Base-by-base conservation (phyloP, 2,888 invertebrate species). In the Caenorhabditis parvicauda region DNA sequence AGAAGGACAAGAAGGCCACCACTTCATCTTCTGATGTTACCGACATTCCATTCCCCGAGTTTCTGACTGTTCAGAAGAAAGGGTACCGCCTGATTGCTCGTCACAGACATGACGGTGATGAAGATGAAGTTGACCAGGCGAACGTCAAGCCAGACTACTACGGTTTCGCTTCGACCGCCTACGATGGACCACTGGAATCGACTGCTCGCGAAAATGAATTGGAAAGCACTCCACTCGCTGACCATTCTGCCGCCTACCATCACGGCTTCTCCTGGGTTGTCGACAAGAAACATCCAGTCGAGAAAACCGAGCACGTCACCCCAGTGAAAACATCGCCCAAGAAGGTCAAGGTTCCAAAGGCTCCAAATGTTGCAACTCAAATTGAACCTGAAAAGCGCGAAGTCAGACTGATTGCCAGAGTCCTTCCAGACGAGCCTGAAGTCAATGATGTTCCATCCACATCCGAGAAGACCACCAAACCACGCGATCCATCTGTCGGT, bases 101-200 rank as follows among this genome's bases (percentile, higher is more conserved):
- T 12, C 44, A 48, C 41, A 43, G 61, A 1, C 67, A 67, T 32
- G 64, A 64, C 24, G 67, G 64, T 17, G 64, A 67, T 7, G 67
- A 64, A 47, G 67, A 64, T 7, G 55, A 47, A 6, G 57, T 59
- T 24, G 61, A 64, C 17, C 28, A 57, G 38, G 53, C 32, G 22
- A 25, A 52, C n/a, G 41, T 57, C 17, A 58, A 59, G 29, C 61
- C 67, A 37, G 59, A 49, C 29, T 35, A 41, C 9, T 67, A 64
- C 35, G 47, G 41, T 6, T 46, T 62, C 24, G 49, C 56, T 27
- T 47, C 59, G 7, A 52, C 64, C 9, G 35, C 53, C 12, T 64
- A 64, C 43, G 67, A 64, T 0, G 67, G 67, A 28, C 57, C 53
- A 28, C 41, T 64, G 4, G 59, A 59, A 14, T 56, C 57, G 3